phyloP scores from a whole-genome alignment of 2,888 invertebrate genomes.

The Chloroclysta siterata region DNA sequence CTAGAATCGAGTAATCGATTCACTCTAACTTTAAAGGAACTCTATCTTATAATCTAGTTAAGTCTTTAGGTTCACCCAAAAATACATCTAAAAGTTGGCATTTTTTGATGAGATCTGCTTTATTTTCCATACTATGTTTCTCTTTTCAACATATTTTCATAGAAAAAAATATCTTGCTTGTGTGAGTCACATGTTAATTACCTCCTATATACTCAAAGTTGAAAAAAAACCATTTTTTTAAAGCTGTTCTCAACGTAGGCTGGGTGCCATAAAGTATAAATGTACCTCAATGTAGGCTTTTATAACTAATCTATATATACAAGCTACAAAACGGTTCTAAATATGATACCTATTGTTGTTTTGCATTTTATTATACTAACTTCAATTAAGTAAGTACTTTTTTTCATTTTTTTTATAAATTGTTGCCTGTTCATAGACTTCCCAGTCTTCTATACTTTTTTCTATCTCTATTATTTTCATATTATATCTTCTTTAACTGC shows the following conservation, averaged over 20 bases:
- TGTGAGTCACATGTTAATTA: not conserved
- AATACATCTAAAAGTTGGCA: constrained; percentile 44
- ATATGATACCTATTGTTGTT: too few relatives aligned
- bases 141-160: not conserved
- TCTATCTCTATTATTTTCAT: not conserved
- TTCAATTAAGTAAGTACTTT: too few relatives aligned
- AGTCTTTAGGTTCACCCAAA: constrained; percentile 46
- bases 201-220: not conserved
- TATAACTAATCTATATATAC: too few relatives aligned
- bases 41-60: constrained; percentile 56
- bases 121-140: not conserved
- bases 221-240: not conserved
- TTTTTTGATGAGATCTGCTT: constrained; percentile 22
- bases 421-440: not conserved
- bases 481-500: constrained; percentile 1
- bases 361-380: too few relatives aligned
- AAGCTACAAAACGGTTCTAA: too few relatives aligned
- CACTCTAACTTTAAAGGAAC: constrained; percentile 65
- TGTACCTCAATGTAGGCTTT: not conserved
- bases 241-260: not conserved
- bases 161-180: not conserved
- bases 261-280: not conserved
- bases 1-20: constrained; percentile 55
- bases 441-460: not conserved
- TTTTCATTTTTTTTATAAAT: too few relatives aligned